Base-by-base conservation (phyloP, 2,888 invertebrate genomes). In the Noctua comes region DNA sequence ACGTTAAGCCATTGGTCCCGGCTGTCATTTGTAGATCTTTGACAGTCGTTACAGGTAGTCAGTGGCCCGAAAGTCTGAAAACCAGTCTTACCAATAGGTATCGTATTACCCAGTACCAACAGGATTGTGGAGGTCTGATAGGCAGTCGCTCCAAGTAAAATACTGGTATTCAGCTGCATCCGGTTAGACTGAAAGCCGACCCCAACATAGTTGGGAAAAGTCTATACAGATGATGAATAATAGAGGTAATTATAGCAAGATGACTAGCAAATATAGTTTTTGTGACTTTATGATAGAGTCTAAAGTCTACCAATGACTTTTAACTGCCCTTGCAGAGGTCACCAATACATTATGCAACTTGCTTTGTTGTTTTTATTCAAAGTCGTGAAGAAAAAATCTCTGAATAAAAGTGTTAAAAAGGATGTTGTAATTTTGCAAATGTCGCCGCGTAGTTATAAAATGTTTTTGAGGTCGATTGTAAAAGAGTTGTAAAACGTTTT, bases 321-420 rank as follows among this genome's bases (percentile, higher is more conserved):
- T 80, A 84, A 80, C 1, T 80, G 68, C 76, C 83, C 80, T 80
- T 80, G 80, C 2, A 57, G 71, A 84, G 71, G 84, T 80, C 76
- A 77, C n/a, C 65, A 77, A 59, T 62, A 51, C 31, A 68, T 84
- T 76, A 76, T 76, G 84, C 43, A 76, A 71, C 18, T 43, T 2
- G 5, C 59, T 73, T 73, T 76, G 68, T 71, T 54, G 13, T 62
- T 68, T 13, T 16, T 51, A 51, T 65, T 76, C 83, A 83, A 80
- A 73, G 80, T 76, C 76, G 18, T 13, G n/a, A 68, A 76, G 51
- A 40, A 76, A 68, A 75, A 59, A 59, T 43, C 36, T 54, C 2
- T 43, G 36, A 72, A 81, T 68, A 65, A 57, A 77, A 71, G 59
- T 71, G 75, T 71, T 62, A 71, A 73, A 73, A 8, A 68, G 46